Base-by-base conservation (phyloP, 2,888 invertebrate genomes). In the Microdon myrmicae region DNA sequence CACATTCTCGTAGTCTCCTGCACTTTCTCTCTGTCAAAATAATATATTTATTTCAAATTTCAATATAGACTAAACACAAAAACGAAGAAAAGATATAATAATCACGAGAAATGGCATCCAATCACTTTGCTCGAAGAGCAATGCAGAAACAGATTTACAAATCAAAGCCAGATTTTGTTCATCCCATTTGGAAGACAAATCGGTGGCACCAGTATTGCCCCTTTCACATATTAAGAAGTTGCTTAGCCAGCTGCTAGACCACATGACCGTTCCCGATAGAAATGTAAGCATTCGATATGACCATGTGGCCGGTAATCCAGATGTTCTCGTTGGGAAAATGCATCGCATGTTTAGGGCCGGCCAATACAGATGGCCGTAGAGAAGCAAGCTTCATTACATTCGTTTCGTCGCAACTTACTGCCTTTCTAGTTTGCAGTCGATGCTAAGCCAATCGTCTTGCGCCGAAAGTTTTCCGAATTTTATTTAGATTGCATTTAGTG, bases 261-360 rank as follows among this genome's bases (percentile, higher is more conserved):
- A 34, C 20, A 39, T 22, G 7, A 8, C 16, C 17, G 4, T n/a
- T n/a, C n/a, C n/a, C n/a, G n/a, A n/a, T n/a, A n/a, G n/a, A n/a
- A n/a, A n/a, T n/a, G 22, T 10, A 35, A 34, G 25, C 22, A 12
- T 26, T 10, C 20, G 38, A 14, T 45, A 35, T 35, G 45, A 47
- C 55, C 47, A 47, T 38, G 29, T 48, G 41, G 41, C 48, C 25
- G 41, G 32, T n/a, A n/a, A 56, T 37, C 43, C 29, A 13, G 41
- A 31, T 29, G 37, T 48, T 48, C 25, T 41, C 17, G 41, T 8
- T 19, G 39, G 9, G 16, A 35, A 47, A 48, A 43, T 31, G 29
- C 43, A 37, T 56, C 48, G 56, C 37, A 49, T 56, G 56, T 56
- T 48, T 48, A 56, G 48, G 48, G 43, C 56, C 48, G 31, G 29